Evolutionary conservation across 2,888 invertebrate genomes (phyloP), one percentile per base, ranked within the genome.

Genomic region (Imbricaverruca yamaguchii): DNA sequence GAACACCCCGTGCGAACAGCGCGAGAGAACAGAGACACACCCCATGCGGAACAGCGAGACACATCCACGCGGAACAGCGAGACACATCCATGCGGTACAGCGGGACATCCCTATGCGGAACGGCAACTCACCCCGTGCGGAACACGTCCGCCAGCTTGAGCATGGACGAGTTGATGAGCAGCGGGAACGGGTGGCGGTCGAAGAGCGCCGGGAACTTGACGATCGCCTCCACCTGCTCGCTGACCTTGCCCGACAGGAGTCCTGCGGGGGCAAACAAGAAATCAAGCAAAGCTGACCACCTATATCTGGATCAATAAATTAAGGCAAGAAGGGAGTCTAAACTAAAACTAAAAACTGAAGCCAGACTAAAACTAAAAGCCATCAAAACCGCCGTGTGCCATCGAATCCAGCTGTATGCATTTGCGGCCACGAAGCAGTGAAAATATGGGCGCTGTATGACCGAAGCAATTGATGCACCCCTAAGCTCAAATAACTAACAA

Each of bases 161-260:
- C 84, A 98, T 92, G 0, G 98, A 97, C 0, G 98, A 96, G 88
- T 98, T 98, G 59, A 98, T 98, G 39, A 98, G 89, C 86, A 98
- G 97, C 0, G 98, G 98, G 88, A 98, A 98, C 0, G 98, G 98
- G 87, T 98, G 97, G 87, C 97, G 97, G 86, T 97, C 97, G 88
- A 98, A 97, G 0, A 98, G 89, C 61, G 94, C 91, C 0, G 98
- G 97, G 88, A 97, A 97, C 69, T 95, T 91, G 0, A 98, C 97
- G 85, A 98, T 97, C 0, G 98, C 96, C 88, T 98, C 98, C 88
- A 97, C 96, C 89, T 98, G 98, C 86, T 98, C 97, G 18, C 98
- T 98, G 78, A 95, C 93, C 89, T 94, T 95, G 25, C 92, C 91
- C 0, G 97, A 97, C 81, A 97, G 90, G 39, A 98, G 89, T 78